Conservation (phyloP, 2,113 vertebrate species). For the Burhinus bistriatus region DNA sequence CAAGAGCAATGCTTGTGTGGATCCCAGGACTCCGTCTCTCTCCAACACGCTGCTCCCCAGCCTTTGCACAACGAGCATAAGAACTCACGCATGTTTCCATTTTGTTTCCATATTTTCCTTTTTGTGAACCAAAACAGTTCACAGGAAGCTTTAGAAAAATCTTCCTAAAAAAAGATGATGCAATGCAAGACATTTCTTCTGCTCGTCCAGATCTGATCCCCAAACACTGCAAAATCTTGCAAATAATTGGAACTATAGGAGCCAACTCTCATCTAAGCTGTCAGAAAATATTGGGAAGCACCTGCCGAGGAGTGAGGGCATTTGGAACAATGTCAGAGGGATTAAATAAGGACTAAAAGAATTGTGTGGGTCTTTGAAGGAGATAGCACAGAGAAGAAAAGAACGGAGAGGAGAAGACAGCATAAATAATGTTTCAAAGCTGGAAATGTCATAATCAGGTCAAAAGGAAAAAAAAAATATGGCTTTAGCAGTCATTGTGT, state of each 20-base stretch:
- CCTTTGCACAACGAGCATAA: background rate
- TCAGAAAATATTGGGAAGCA: background rate
- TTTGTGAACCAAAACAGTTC: background rate
- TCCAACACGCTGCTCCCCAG: background rate
- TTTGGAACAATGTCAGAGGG: constrained; percentile 4
- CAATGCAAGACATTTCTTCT: background rate
- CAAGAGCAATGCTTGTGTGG: background rate
- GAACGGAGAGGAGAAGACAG: background rate
- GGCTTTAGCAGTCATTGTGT: background rate
- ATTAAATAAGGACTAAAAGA: constrained; percentile 8
- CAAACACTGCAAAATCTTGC: background rate
- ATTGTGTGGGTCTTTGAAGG: constrained; percentile 2
- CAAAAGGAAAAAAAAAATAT: background rate
- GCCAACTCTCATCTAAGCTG: background rate
- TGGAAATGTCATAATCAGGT: background rate
- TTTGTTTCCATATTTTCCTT: background rate
- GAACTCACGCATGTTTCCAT: background rate
- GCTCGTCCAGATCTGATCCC: background rate
- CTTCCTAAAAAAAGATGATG: background rate
- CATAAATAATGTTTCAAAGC: constrained; percentile 25
- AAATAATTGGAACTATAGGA: background rate
- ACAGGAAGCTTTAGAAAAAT: background rate
- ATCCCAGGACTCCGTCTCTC: background rate
- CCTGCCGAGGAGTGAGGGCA: background rate
- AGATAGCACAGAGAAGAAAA: background rate